Base-by-base conservation (phyloP, 92 coral and sea anemone genomes). In the Palythoa grandis region DNA sequence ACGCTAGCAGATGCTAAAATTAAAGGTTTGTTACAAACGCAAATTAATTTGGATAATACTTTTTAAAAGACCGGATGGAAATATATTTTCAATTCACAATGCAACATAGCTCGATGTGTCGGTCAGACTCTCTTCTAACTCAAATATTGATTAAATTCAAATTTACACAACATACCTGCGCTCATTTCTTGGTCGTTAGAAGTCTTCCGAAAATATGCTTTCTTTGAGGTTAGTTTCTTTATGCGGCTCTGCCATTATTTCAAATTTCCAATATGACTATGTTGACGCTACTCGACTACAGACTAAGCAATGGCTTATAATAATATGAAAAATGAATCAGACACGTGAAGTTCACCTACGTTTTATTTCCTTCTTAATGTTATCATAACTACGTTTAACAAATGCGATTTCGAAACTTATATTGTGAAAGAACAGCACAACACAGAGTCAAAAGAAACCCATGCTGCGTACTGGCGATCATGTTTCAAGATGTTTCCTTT, bases 351-450 rank as follows among this genome's bases (percentile, higher is more conserved):
- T 40, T 72, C 6, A 19, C 20, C 22, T 72, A 40, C 23, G 77
- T 20, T 72, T 72, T 72, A 72, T 72, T 72, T 39, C 48, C 20
- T 71, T 71, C 52, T 43, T 72, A 39, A 15, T 7, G 19, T 43
- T 43, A 43, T 43, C 50, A 43, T 43, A 43, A 20, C 5, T 61
- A 61, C 25, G 25, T 25, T 38, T 20, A 72, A 72, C 15, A 72
- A 72, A 40, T 72, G 77, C 52, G 56, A 72, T 37, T 72, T 72
- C 47, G 24, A 19, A 72, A 72, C 77, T 61, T 61, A 61, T 19
- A 61, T 61, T 61, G 68, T 61, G 68, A 72, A 72, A 72, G 20
- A 72, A 17, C 52, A 72, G 52, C 77, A 72, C 77, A 72, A 72
- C 77, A 72, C 76, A 29, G 37, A 47, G 76, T 72, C 52, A 38